Evolutionary conservation across 1,140 invertebrate genomes (phyloP).

Genomic region (Philotrypesis tridentata): DNA sequence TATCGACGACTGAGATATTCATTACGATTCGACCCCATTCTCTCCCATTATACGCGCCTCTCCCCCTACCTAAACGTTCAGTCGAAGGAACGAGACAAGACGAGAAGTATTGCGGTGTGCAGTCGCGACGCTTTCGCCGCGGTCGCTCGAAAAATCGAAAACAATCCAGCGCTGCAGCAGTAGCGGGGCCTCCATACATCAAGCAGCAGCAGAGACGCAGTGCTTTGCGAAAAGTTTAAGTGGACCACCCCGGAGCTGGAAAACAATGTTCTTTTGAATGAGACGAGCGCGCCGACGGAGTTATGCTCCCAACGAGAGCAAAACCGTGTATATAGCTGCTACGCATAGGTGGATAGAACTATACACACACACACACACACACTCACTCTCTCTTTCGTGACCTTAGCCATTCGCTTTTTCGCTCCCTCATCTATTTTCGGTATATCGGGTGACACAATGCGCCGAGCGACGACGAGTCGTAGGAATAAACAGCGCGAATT

Average conservation of each 20-base stretch:
- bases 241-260: conserved; percentile 23
- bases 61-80: no score
- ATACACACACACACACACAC: no score
- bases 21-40: no score
- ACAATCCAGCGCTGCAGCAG: not conserved
- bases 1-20: no score
- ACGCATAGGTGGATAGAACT: not conserved
- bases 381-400: no score
- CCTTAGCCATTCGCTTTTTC: not conserved
- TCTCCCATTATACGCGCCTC: no score
- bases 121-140: no score
- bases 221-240: conserved; percentile 15
- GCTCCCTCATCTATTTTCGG: conserved; percentile 18
- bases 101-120: no score
- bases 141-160: not conserved
- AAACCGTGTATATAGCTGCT: not conserved
- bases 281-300: conserved; percentile 15
- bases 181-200: not conserved
- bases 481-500: not conserved
- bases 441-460: conserved; percentile 37
- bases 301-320: conserved; percentile 10
- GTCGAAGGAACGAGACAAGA: no score
- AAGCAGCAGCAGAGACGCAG: not conserved
- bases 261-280: conserved; percentile 36
- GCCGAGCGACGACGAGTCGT: not conserved